phyloP scores from a whole-genome alignment of 2,888 invertebrate genomes.

The Spisula solida region DNA sequence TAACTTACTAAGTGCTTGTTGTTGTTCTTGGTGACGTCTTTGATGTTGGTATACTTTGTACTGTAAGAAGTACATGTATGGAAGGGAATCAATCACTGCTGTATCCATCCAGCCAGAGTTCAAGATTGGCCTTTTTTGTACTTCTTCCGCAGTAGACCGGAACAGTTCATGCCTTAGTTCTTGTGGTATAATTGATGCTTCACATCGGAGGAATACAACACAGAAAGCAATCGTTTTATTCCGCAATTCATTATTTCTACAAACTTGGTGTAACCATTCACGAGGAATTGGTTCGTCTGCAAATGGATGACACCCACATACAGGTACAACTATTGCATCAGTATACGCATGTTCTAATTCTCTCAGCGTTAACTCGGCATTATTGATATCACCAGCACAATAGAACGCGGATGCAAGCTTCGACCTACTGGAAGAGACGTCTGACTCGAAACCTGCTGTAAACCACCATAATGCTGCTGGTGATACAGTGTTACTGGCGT shows the following conservation, averaged over 20 bases:
- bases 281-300: too few relatives aligned
- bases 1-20: not conserved
- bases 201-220: not conserved
- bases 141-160: not conserved
- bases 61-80: constrained; percentile 24
- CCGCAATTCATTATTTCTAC: not conserved
- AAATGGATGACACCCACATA: not conserved
- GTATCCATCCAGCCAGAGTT: not conserved
- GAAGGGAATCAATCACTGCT: constrained; percentile 17
- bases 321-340: not conserved
- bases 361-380: not conserved
- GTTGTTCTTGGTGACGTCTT: not conserved
- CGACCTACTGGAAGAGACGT: constrained; percentile 25
- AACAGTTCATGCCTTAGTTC: not conserved
- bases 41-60: not conserved
- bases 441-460: not conserved
- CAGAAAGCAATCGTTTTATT: not conserved
- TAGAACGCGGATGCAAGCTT: constrained; percentile 17
- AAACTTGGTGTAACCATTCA: not conserved
- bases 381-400: not conserved
- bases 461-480: constrained; percentile 12
- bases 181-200: not conserved
- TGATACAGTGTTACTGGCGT: not conserved
- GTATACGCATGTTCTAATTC: not conserved
- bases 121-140: not conserved